phyloP scores from a whole-genome alignment of 2,797 vertebrate genomes.

The Chelon auratus region DNA sequence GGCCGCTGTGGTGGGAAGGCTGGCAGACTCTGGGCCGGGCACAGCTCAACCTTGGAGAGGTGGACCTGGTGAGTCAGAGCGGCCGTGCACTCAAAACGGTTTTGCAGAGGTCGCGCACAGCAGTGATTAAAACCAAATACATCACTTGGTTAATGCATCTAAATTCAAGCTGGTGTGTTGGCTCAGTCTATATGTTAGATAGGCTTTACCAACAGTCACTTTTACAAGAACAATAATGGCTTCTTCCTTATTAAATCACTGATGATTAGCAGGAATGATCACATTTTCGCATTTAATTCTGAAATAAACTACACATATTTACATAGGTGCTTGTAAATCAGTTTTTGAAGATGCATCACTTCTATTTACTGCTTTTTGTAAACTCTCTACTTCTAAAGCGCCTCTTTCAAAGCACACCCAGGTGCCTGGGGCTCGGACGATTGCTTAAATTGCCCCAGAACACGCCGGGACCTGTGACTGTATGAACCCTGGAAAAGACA shows the following conservation, averaged over 20 bases:
- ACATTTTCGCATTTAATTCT: neutral
- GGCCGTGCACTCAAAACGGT: neutral
- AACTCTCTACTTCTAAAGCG: constrained; percentile 26
- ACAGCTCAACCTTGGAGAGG: constrained; percentile 95
- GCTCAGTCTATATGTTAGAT: too few relatives aligned
- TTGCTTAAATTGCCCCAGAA: constrained; percentile 66
- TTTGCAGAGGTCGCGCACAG: too few relatives aligned
- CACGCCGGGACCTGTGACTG: constrained; percentile 70
- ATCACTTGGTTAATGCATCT: neutral
- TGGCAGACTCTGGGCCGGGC: constrained; percentile 96
- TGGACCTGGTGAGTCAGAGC: constrained; percentile 89
- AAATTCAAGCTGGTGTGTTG: neutral
- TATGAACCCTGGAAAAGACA: constrained; percentile 35
- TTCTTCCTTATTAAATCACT: neutral
- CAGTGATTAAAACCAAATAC: too few relatives aligned
- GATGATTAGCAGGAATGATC: constrained; percentile 7
- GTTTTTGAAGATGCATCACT: constrained; percentile 11
- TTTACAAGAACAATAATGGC: neutral
- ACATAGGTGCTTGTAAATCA: neutral
- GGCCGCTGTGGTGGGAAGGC: constrained; percentile 92
- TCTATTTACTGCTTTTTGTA: constrained; percentile 50
- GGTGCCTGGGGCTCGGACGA: constrained; percentile 55
- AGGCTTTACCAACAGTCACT: neutral
- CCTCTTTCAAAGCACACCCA: constrained; percentile 65
- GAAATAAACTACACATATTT: constrained; percentile 6